Evolutionary conservation across 2,888 invertebrate genomes (phyloP).

Genomic region (Hipparchia sbordonii): DNA sequence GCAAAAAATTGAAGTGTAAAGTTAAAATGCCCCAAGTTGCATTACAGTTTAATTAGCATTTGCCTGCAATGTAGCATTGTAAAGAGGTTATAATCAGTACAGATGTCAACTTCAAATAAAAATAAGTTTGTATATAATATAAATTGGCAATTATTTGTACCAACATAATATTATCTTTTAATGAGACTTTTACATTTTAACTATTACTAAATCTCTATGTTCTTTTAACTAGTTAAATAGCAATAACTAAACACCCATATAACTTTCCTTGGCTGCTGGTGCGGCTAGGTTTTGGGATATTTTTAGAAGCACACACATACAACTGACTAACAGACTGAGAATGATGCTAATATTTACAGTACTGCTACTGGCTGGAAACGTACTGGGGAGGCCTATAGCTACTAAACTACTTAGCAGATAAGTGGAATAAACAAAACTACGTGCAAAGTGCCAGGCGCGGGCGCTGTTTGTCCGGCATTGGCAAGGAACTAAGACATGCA

Average conservation of each 20-base stretch:
- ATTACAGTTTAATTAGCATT: too few species aligned
- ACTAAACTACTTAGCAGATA: slow-evolving; percentile 30
- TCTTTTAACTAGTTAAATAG: slow-evolving; percentile 22
- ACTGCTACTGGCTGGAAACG: slow-evolving; percentile 49
- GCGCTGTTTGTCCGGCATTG: slow-evolving; percentile 53
- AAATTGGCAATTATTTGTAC: background rate
- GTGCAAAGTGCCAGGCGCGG: slow-evolving; percentile 66
- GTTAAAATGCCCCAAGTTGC: too few species aligned
- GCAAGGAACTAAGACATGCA: slow-evolving; percentile 61
- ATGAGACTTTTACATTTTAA: too few species aligned
- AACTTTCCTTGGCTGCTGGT: slow-evolving; percentile 44
- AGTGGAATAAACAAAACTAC: slow-evolving; percentile 47
- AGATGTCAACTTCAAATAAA: too few species aligned
- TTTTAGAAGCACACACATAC: slow-evolving; percentile 69
- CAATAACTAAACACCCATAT: slow-evolving; percentile 31
- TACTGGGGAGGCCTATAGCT: slow-evolving; percentile 40
- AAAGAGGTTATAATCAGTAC: too few species aligned
- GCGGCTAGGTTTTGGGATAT: slow-evolving; percentile 65
- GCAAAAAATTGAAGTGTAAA: too few species aligned
- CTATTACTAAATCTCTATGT: too few species aligned
- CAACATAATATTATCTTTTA: background rate
- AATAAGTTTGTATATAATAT: too few species aligned
- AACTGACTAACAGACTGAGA: slow-evolving; percentile 57
- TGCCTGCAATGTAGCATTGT: too few species aligned
- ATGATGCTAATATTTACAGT: slow-evolving; percentile 51